A percentile compares a stretch with the other conserved stretches of the same genome.
phyloP scores from a whole-genome alignment of 2,888 invertebrate genomes.

The Diarsia rubi region DNA sequence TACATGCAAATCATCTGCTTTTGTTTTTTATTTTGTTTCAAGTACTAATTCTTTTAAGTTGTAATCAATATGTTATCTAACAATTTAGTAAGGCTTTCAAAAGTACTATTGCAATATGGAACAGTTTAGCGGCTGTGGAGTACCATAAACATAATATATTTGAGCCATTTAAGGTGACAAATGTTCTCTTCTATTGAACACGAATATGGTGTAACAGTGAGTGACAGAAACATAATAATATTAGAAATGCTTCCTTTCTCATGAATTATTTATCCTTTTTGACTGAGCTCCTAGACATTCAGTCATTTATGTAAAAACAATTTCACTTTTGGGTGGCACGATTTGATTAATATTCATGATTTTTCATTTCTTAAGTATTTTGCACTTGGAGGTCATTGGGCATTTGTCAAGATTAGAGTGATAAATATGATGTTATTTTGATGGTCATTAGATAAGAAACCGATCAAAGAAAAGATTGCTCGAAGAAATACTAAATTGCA shows the following conservation, averaged over 20 bases:
- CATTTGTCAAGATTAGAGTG: conserved; percentile 1
- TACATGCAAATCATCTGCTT: conserved; percentile 35
- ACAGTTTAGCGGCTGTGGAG: no score
- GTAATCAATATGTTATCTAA: conserved; percentile 20
- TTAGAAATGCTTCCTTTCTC: conserved; percentile 24
- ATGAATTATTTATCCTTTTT: conserved; percentile 29
- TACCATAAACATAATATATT: no score
- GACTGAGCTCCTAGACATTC: conserved; percentile 11
- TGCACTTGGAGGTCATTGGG: neutral
- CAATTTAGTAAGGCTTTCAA: conserved; percentile 47
- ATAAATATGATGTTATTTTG: neutral
- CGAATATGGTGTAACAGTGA: neutral
- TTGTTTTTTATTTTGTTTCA: conserved; percentile 5
- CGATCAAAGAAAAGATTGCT: no score
- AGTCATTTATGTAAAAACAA: conserved; percentile 41
- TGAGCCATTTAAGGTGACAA: neutral
- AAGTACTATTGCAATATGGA: conserved; percentile 10
- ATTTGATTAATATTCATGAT: conserved; percentile 11
- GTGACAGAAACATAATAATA: conserved; percentile 10
- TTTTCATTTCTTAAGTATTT: conserved; percentile 1
- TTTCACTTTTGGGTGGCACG: conserved; percentile 32
- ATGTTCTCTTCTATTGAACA: conserved; percentile 20
- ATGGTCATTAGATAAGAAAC: neutral
- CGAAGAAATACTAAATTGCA: no score
- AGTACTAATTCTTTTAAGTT: neutral